Evolutionary conservation across 2,797 vertebrate species (phyloP).

Genomic region (Coilia nasus): DNA sequence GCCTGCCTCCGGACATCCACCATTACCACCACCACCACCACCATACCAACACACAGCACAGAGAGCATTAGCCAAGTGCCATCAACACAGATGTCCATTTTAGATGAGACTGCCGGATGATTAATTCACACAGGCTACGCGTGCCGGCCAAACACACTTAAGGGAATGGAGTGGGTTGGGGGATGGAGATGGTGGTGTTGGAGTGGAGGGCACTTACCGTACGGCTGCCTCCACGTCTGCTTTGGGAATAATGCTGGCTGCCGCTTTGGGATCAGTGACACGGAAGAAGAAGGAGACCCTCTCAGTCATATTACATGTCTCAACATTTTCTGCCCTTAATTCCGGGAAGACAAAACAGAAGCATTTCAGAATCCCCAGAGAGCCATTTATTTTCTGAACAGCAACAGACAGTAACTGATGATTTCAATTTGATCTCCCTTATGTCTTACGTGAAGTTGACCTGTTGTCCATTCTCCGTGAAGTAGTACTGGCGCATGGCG

Average conservation of each 20-base stretch:
- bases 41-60: too few relatives aligned
- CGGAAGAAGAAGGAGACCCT: neutral
- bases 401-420: neutral
- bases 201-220: neutral
- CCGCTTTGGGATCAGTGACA: neutral
- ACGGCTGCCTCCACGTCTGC: neutral
- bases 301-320: neutral
- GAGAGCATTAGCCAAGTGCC: constrained; percentile 10
- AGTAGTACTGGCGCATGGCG: constrained; percentile 76
- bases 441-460: constrained; percentile 80
- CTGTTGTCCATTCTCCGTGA: constrained; percentile 52
- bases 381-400: neutral
- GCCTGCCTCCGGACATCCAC: constrained; percentile 61
- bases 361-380: neutral
- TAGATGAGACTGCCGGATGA: constrained; percentile 1
- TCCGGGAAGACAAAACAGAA: neutral
- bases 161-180: neutral
- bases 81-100: constrained; percentile 16
- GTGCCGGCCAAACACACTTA: neutral
- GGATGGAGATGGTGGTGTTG: neutral
- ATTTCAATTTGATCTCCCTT: neutral
- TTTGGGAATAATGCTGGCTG: neutral
- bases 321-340: neutral
- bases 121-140: neutral
- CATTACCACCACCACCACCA: neutral